Conservation (phyloP, 2,113 vertebrate genomes). For the Neodon shergylaensis region DNA sequence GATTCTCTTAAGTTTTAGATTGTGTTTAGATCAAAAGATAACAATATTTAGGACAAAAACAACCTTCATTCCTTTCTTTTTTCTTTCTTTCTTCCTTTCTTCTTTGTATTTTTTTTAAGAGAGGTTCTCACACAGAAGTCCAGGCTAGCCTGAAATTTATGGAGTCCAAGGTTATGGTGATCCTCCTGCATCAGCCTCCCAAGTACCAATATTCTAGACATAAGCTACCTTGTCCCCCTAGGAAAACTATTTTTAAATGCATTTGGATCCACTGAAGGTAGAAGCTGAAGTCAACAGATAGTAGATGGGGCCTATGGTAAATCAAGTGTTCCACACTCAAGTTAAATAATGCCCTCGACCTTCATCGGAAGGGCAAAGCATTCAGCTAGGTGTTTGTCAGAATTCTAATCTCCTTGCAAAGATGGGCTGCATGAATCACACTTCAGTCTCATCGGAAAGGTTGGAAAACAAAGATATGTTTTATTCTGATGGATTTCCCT, state of each 20-base stretch:
- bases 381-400: constrained; percentile 17
- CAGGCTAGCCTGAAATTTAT: background rate
- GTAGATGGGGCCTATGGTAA: background rate
- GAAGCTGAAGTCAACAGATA: background rate
- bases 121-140: background rate
- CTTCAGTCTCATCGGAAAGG: constrained; percentile 44
- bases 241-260: background rate
- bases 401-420: constrained; percentile 58
- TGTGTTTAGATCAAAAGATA: background rate
- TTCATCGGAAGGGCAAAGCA: constrained; percentile 31
- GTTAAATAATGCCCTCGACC: constrained; percentile 45
- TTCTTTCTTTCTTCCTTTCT: background rate
- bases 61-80: too few relatives aligned
- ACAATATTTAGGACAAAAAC: background rate
- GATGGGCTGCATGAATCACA: constrained; percentile 43
- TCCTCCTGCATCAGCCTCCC: too few relatives aligned
- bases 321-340: background rate
- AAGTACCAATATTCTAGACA: too few relatives aligned
- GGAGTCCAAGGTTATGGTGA: background rate
- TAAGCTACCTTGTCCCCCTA: background rate
- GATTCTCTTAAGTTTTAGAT: background rate
- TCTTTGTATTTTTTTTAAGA: background rate
- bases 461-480: constrained; percentile 28
- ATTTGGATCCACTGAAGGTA: background rate
- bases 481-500: constrained; percentile 60